A percentile compares a stretch with the other conserved stretches of the same genome.
These are phyloP conservation scores for Intoshia linei DNA, from an alignment of 1,140 invertebrate genomes.

Conservation along the genomic window DNA sequence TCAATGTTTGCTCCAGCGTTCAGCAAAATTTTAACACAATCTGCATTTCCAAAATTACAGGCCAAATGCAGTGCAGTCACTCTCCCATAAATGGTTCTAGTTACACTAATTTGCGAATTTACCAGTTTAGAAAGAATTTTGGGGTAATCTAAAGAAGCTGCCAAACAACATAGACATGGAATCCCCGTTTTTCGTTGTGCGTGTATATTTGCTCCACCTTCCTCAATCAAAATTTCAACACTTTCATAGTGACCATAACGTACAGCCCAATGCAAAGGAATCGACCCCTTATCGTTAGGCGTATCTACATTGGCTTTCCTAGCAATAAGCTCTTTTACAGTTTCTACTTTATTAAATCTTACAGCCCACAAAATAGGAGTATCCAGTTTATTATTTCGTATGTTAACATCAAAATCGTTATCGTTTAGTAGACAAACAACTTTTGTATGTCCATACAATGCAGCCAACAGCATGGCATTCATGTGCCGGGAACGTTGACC, in stretches of 20 bases:
- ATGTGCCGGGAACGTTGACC: conserved; percentile 7
- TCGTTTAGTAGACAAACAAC: conserved; percentile 3
- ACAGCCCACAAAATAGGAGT: conserved; percentile 7
- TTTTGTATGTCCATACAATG: conserved; percentile 5
- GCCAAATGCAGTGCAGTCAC: conserved; percentile 7
- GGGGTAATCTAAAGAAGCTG: conserved; percentile 7
- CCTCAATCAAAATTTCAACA: conserved; percentile 6
- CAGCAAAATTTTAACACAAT: conserved; percentile 4
- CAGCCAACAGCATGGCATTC: conserved; percentile 5
- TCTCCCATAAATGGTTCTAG: conserved; percentile 4
- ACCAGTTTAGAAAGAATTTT: conserved; percentile 7
- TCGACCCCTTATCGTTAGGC: conserved; percentile 8
- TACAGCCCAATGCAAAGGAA: conserved; percentile 9
- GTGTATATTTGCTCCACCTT: conserved; percentile 6
- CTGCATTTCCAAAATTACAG: conserved; percentile 3
- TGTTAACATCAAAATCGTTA: conserved; percentile 4
- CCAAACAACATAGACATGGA: conserved; percentile 7
- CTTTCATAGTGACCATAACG: conserved; percentile 6
- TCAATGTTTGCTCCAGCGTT: conserved; percentile 6
- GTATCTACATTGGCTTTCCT: conserved; percentile 6
- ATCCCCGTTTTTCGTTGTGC: conserved; percentile 6
- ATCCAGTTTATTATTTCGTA: conserved; percentile 6
- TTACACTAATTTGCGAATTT: conserved; percentile 1
- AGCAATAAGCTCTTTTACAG: conserved; percentile 5
- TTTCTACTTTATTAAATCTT: conserved; percentile 3